phyloP scores from a whole-genome alignment of 2,113 vertebrate genomes.

The Budorcas taxicolor region DNA sequence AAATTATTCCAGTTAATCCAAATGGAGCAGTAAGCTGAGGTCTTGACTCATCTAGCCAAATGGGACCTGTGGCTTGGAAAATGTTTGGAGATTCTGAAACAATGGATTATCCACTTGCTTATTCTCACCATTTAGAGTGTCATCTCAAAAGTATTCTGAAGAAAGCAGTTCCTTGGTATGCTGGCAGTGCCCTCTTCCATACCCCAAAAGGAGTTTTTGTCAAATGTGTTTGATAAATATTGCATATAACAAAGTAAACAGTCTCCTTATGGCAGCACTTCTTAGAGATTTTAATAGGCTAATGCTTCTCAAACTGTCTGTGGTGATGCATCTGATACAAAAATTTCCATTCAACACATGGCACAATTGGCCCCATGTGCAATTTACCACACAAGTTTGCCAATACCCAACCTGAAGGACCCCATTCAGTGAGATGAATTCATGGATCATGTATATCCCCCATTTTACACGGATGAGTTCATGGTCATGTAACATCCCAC shows the following conservation, averaged over 20 bases:
- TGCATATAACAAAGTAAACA: background rate
- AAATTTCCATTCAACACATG: background rate
- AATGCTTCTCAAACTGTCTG: background rate
- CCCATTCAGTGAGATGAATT: background rate
- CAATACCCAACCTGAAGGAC: background rate
- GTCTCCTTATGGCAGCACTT: background rate
- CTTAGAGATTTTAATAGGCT: background rate
- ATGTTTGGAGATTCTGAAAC: background rate
- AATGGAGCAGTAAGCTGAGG: background rate
- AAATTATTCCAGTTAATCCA: conserved; percentile 26
- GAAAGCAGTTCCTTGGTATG: background rate
- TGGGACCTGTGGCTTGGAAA: background rate
- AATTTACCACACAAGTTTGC: background rate
- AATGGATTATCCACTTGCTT: background rate
- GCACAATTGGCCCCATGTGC: background rate
- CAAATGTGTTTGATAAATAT: background rate
- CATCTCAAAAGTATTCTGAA: background rate
- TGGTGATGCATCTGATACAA: background rate
- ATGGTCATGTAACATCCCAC: background rate
- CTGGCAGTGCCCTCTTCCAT: fast-evolving
- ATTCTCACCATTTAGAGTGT: background rate
- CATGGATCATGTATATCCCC: background rate
- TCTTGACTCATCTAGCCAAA: background rate
- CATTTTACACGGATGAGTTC: background rate
- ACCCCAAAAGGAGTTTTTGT: background rate